These are phyloP conservation scores for Ophion slaviceki DNA, from an alignment of 2,888 invertebrate species.

Conservation along the genomic window DNA sequence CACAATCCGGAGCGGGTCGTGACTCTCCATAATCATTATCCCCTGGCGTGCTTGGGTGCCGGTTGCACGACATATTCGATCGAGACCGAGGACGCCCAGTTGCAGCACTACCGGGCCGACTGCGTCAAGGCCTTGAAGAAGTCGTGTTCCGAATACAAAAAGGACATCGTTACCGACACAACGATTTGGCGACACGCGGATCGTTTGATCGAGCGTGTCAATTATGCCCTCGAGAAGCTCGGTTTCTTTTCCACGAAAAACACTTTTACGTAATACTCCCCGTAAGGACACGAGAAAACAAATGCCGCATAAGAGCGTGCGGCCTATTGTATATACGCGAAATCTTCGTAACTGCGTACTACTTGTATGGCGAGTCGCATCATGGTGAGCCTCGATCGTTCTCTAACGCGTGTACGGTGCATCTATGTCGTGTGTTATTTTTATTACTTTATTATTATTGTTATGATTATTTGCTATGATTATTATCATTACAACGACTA, in stretches of 20 bases:
- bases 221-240: slow-evolving; percentile 88
- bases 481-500: slow-evolving; percentile 6
- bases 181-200: slow-evolving; percentile 95
- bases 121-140: slow-evolving; percentile 95
- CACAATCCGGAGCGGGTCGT: slow-evolving; percentile 95
- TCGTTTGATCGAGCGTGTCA: slow-evolving; percentile 88
- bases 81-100: slow-evolving; percentile 92
- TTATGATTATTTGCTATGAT: slow-evolving; percentile 3
- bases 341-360: not conserved
- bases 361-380: slow-evolving; percentile 13
- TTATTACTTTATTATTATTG: slow-evolving; percentile 22
- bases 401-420: slow-evolving; percentile 70
- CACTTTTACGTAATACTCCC: slow-evolving; percentile 18
- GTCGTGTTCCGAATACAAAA: slow-evolving; percentile 92
- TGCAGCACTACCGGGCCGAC: slow-evolving; percentile 97
- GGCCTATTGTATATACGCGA: not conserved
- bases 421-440: slow-evolving; percentile 33
- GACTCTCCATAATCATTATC: slow-evolving; percentile 96
- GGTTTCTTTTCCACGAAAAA: slow-evolving; percentile 86
- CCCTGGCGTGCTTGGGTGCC: slow-evolving; percentile 92
- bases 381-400: slow-evolving; percentile 81
- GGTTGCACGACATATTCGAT: slow-evolving; percentile 93
- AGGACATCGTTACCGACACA: slow-evolving; percentile 92
- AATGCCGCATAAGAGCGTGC: not conserved
- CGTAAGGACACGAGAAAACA: not conserved